Evolutionary conservation across 2,888 invertebrate species (phyloP).

Genomic region (Anthophora plumipes): DNA sequence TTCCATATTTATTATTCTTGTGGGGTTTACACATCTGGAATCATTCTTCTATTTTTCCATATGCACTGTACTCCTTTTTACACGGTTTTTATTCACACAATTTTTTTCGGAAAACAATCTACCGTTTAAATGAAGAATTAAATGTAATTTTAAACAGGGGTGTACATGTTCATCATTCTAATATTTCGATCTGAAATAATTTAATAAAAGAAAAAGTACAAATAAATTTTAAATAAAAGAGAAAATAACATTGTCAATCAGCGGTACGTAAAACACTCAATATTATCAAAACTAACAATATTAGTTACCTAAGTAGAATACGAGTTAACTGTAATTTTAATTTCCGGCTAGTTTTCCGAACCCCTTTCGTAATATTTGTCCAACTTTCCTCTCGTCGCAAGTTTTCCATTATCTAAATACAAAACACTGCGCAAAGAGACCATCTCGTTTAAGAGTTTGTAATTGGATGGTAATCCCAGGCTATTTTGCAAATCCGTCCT

Average conservation of each 20-base stretch:
- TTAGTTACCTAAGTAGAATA: background rate
- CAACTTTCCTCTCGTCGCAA: slow-evolving; percentile 9
- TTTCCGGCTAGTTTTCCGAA: slow-evolving; percentile 28
- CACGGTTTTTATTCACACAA: too few species aligned
- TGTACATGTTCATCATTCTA: too few species aligned
- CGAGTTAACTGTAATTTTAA: slow-evolving; percentile 19
- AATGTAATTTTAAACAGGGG: too few species aligned
- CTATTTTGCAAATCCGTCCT: slow-evolving; percentile 26
- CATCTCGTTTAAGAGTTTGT: slow-evolving; percentile 47
- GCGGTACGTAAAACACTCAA: background rate
- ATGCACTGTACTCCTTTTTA: too few species aligned
- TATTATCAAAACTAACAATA: slow-evolving; percentile 21
- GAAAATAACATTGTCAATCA: background rate
- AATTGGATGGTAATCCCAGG: slow-evolving; percentile 59
- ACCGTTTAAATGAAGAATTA: too few species aligned
- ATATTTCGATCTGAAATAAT: too few species aligned
- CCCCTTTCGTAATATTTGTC: slow-evolving; percentile 37
- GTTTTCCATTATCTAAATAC: slow-evolving; percentile 39
- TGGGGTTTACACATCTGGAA: too few species aligned
- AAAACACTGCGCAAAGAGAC: slow-evolving; percentile 26
- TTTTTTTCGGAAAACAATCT: too few species aligned
- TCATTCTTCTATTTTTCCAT: too few species aligned
- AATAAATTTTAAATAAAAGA: too few species aligned
- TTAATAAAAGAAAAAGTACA: too few species aligned
- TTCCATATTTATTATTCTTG: too few species aligned